Evolutionary conservation across 2,113 vertebrate species (phyloP).

Genomic region (Tor tambroides): DNA sequence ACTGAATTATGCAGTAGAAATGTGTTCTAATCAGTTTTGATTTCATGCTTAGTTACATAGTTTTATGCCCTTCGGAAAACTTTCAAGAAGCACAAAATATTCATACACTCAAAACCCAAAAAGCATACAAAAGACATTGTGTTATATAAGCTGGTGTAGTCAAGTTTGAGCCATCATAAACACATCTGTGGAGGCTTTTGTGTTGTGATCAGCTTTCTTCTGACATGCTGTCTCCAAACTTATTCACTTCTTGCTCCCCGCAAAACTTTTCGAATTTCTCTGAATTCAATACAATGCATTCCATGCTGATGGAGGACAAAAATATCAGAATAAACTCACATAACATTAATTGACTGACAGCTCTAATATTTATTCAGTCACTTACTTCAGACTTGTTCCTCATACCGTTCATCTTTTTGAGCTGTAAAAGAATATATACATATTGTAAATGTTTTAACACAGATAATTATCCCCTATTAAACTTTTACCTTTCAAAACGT

Average conservation of each 20-base stretch:
- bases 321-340: background rate
- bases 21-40: background rate
- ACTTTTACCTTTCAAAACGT: slow-evolving; percentile 18
- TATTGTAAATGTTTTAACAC: background rate
- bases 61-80: background rate
- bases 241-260: background rate
- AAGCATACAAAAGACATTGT: background rate
- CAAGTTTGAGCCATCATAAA: background rate
- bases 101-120: background rate
- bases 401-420: background rate
- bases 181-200: background rate
- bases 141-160: background rate
- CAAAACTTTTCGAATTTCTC: background rate
- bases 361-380: background rate
- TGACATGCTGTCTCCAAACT: background rate
- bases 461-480: background rate
- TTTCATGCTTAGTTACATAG: background rate
- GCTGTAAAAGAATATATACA: background rate
- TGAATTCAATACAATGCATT: background rate
- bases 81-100: background rate
- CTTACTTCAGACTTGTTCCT: background rate
- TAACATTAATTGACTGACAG: background rate
- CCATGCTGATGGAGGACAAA: background rate
- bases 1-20: background rate
- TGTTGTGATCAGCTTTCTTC: background rate